These are phyloP conservation scores for Daphoenositta chrysoptera DNA, from an alignment of 2,113 vertebrate species.

Conservation along the genomic window DNA sequence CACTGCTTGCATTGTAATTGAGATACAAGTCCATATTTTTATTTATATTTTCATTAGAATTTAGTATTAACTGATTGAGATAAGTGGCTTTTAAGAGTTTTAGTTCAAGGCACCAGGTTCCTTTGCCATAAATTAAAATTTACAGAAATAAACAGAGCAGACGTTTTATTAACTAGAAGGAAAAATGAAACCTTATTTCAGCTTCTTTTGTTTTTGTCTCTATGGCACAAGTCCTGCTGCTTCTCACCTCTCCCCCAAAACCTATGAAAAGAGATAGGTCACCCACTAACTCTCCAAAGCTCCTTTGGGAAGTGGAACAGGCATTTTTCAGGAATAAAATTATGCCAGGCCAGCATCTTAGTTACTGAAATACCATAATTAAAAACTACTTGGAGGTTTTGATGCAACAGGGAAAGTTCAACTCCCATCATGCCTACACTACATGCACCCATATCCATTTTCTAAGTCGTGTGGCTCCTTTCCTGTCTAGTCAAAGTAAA, in stretches of 20 bases:
- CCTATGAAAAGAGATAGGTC: neutral
- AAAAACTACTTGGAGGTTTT: neutral
- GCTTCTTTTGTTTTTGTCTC: neutral
- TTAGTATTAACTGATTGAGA: neutral
- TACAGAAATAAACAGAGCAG: neutral
- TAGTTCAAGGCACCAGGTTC: neutral
- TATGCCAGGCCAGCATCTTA: neutral
- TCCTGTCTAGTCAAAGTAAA: neutral
- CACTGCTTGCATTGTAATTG: slow-evolving; percentile 5
- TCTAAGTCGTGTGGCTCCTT: neutral
- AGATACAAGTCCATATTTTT: neutral
- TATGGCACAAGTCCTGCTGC: neutral
- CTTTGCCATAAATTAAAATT: neutral
- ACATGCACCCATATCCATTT: neutral
- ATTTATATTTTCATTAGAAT: neutral
- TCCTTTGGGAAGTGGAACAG: neutral
- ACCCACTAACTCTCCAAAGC: neutral
- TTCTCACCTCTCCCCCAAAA: neutral
- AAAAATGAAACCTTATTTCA: neutral
- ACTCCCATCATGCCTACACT: neutral
- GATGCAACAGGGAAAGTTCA: neutral
- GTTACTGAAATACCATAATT: neutral
- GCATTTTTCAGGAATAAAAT: neutral
- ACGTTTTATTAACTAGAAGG: neutral
- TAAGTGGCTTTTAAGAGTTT: slow-evolving; percentile 2